Evolutionary conservation across 1,140 invertebrate species (phyloP).

Genomic region (Ceratina japonica): DNA sequence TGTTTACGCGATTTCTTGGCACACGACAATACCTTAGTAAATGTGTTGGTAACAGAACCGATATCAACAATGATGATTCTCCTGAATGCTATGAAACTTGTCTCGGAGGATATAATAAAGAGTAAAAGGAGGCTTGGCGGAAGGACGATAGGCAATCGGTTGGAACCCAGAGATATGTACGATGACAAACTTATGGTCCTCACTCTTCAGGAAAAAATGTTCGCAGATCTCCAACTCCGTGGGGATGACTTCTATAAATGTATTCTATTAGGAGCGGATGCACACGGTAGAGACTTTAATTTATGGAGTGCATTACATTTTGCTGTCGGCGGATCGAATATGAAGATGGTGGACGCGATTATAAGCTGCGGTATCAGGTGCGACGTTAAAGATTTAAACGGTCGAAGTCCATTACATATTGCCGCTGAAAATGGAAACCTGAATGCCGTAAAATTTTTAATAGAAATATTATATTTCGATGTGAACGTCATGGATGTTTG

Average conservation of each 20-base stretch:
- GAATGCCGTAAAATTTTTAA: constrained; percentile 23
- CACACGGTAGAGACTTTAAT: constrained; percentile 46
- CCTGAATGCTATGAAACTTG: constrained; percentile 52
- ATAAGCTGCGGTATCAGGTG: too few species aligned
- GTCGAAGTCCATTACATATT: constrained; percentile 35
- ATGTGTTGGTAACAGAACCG: constrained; percentile 78
- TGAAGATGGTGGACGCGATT: constrained; percentile 42
- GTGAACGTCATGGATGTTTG: constrained; percentile 6
- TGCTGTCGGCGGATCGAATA: constrained; percentile 47
- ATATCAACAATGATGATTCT: constrained; percentile 38
- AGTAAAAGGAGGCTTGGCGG: not conserved
- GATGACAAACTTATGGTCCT: constrained; percentile 7
- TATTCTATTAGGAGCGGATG: constrained; percentile 59
- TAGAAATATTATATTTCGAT: not conserved
- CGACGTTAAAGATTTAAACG: constrained; percentile 49
- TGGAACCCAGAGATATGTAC: constrained; percentile 28
- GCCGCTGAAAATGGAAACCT: constrained; percentile 23
- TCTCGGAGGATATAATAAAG: constrained; percentile 33
- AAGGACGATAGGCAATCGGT: not conserved
- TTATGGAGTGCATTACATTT: constrained; percentile 53
- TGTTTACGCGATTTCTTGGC: constrained; percentile 73
- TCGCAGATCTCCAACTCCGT: too few species aligned
- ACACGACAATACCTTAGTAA: constrained; percentile 78
- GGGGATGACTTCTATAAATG: too few species aligned
- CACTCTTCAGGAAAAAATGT: constrained; percentile 30